These are phyloP conservation scores for Ennomos erosarius DNA, from an alignment of 2,888 invertebrate genomes.

Conservation along the genomic window DNA sequence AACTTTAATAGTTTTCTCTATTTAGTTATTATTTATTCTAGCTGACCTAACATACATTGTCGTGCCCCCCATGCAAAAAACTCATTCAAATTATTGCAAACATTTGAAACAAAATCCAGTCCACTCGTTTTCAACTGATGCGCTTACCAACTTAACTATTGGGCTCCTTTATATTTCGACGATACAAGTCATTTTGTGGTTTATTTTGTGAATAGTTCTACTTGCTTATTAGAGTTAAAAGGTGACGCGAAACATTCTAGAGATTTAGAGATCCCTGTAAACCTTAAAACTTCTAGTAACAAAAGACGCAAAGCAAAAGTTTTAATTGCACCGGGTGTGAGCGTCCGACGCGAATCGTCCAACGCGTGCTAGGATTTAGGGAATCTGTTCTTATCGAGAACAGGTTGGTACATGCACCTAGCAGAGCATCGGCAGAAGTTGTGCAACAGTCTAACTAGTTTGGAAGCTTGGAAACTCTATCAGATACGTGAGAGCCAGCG, in stretches of 20 bases:
- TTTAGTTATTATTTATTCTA: no score
- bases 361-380: slow-evolving; percentile 72
- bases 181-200: no score
- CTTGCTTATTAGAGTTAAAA: neutral
- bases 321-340: slow-evolving; percentile 69
- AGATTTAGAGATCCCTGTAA: slow-evolving; percentile 13
- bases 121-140: no score
- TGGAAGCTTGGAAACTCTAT: slow-evolving; percentile 81
- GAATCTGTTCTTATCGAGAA: slow-evolving; percentile 74
- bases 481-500: slow-evolving; percentile 79
- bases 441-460: slow-evolving; percentile 80
- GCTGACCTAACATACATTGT: no score
- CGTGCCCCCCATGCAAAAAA: no score
- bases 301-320: slow-evolving; percentile 54
- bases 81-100: no score
- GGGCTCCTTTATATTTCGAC: no score
- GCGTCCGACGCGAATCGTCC: slow-evolving; percentile 52
- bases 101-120: no score
- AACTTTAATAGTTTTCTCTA: no score
- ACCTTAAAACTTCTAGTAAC: slow-evolving; percentile 23
- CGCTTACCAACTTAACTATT: no score
- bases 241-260: neutral
- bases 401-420: slow-evolving; percentile 71
- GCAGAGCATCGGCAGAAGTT: slow-evolving; percentile 72
- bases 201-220: no score